Evolutionary conservation across 2,888 invertebrate species (phyloP), one percentile per base, ranked within the genome.

Genomic region (Ptilodon capucinus): DNA sequence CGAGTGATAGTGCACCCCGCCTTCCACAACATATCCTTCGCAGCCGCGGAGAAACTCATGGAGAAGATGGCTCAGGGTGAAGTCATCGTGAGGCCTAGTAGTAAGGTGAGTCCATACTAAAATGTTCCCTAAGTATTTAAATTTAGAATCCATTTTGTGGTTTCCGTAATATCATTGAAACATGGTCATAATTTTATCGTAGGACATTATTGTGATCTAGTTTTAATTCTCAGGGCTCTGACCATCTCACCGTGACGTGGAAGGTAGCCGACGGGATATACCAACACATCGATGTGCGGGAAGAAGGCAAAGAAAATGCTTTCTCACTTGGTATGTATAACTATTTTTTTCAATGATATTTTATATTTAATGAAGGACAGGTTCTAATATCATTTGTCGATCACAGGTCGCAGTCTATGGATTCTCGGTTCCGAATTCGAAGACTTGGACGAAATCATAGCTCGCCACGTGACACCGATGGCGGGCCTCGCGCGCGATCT

Each of bases 371-470:
- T 6, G 5, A 23, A 23, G 23, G 9, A 8, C 14, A 4, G 32
- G 6, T 32, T 14, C 14, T 32, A 2, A 14, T 32, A 9, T 38
- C 3, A 13, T 32, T 38, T 1, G 43, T 42, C 42, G 42, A 17
- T 43, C 34, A 3, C 66, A 91, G 91, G 91, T 70, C 89, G 91
- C 63, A 93, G 92, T 76, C 91, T 99, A 9, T 95, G 95, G 94
- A 99, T 99, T 66, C 95, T 95, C 28, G 94, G 93, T 52, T 97
- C 98, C 71, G 98, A 98, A 75, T 99, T 98, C 83, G 99, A 99
- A 89, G 99, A 99, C 86, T 91, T 99, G 25, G 99, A 99, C 84
- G 99, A 99, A 94, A 99, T 99, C 51, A 97, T 99, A 46, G 99
- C 99, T 0, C 94, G 99, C 9, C 94, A 98, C 85, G 95, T 99